phyloP scores from a whole-genome alignment of 2,888 invertebrate species.

The Idaea dimidiata region DNA sequence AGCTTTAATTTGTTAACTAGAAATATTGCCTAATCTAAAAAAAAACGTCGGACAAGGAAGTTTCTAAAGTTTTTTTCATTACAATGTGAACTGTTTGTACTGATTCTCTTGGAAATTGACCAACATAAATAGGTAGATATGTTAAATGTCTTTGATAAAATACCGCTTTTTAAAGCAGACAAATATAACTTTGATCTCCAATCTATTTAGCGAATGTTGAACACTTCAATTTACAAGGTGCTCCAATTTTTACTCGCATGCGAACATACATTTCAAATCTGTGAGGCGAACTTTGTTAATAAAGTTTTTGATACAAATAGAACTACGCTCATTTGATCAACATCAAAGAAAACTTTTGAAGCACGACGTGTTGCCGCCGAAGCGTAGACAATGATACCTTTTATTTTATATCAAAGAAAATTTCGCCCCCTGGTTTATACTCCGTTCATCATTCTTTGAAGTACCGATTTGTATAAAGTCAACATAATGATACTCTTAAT shows the following conservation, averaged over 20 bases:
- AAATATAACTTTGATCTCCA: constrained; percentile 62
- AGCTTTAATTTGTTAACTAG: too few relatives aligned
- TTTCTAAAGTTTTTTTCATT: neutral
- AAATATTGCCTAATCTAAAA: neutral
- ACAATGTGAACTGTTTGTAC: neutral
- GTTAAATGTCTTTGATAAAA: neutral
- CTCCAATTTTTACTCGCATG: constrained; percentile 49
- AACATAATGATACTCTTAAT: constrained; percentile 16
- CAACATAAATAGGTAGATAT: neutral
- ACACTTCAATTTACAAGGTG: constrained; percentile 60
- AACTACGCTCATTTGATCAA: constrained; percentile 65
- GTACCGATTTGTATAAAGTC: constrained; percentile 19
- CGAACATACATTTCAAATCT: constrained; percentile 41
- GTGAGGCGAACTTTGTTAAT: constrained; percentile 54
- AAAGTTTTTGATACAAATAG: constrained; percentile 58
- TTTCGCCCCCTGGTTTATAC: constrained; percentile 51
- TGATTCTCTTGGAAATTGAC: neutral
- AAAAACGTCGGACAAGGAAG: too few relatives aligned
- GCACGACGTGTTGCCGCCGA: constrained; percentile 49
- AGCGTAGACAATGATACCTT: constrained; percentile 69
- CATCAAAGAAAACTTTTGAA: constrained; percentile 68
- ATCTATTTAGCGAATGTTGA: constrained; percentile 53
- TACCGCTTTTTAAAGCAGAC: constrained; percentile 56
- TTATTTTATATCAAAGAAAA: constrained; percentile 67
- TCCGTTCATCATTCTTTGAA: constrained; percentile 37